These are phyloP conservation scores for Abrostola tripartita DNA, from an alignment of 2,888 invertebrate species.

Conservation along the genomic window DNA sequence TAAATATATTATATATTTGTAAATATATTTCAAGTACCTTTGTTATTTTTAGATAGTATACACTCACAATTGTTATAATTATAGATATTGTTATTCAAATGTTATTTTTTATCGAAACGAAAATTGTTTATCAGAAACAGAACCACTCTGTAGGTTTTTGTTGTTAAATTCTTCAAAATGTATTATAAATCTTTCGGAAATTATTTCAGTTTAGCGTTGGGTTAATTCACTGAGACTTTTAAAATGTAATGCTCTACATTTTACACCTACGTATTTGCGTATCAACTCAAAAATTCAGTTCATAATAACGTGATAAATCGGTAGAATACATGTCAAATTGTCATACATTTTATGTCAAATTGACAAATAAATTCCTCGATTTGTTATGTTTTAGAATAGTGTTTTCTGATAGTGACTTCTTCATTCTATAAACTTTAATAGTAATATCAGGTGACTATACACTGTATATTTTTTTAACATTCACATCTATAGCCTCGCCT, in stretches of 20 bases:
- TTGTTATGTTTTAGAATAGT: no score
- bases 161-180: conserved; percentile 37
- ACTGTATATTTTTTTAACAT: no score
- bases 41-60: conserved; percentile 54
- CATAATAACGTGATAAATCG: no score
- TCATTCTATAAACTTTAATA: no score
- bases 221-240: conserved; percentile 36
- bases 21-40: conserved; percentile 73
- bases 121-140: conserved; percentile 11
- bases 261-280: no score
- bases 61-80: conserved; percentile 53
- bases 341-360: no score
- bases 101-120: conserved; percentile 44
- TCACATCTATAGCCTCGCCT: no score
- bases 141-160: conserved; percentile 9
- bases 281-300: no score
- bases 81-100: conserved; percentile 46
- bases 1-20: conserved; percentile 66
- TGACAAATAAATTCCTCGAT: no score
- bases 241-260: background rate
- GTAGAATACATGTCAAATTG: no score
- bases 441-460: no score
- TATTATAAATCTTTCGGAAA: conserved; percentile 30
- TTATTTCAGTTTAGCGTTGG: conserved; percentile 30
- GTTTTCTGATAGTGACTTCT: no score